Evolutionary conservation across 2,797 vertebrate genomes (phyloP).

Genomic region (Melanotaenia parkinsoni): DNA sequence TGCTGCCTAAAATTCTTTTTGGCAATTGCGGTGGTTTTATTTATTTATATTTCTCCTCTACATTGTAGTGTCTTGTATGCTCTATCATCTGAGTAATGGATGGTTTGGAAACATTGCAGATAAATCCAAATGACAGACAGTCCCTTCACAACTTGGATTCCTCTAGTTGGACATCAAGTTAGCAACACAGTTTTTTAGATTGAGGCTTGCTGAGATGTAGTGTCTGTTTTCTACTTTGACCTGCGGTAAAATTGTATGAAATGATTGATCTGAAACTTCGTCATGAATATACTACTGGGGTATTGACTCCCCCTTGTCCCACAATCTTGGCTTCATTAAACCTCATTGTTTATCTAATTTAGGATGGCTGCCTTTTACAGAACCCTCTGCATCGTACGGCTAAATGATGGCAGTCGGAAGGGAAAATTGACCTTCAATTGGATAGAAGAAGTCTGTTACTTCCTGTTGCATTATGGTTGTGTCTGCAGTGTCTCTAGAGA

Average conservation of each 20-base stretch:
- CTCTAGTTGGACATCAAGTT: slow-evolving; percentile 33
- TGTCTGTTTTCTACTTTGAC: slow-evolving; percentile 7
- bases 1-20: slow-evolving; percentile 14
- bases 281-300: not conserved
- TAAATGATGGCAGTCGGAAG: slow-evolving; percentile 78
- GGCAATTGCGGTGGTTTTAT: slow-evolving; percentile 4
- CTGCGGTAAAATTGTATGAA: not conserved
- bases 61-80: slow-evolving; percentile 38
- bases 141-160: slow-evolving; percentile 26
- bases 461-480: slow-evolving; percentile 68
- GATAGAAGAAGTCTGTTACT: slow-evolving; percentile 74
- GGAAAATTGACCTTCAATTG: slow-evolving; percentile 78
- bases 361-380: slow-evolving; percentile 68
- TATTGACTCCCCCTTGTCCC: slow-evolving; percentile 55
- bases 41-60: slow-evolving; percentile 15
- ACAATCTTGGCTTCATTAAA: slow-evolving; percentile 71
- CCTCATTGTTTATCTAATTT: slow-evolving; percentile 74
- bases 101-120: slow-evolving; percentile 54
- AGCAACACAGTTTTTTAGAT: slow-evolving; percentile 16
- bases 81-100: slow-evolving; percentile 40
- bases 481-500: slow-evolving; percentile 59
- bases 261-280: not conserved
- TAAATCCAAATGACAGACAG: slow-evolving; percentile 37
- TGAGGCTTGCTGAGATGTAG: slow-evolving; percentile 4
- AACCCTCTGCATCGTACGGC: slow-evolving; percentile 63